These are phyloP conservation scores for Limnephilus auricula DNA, from an alignment of 2,888 invertebrate species.

Conservation along the genomic window DNA sequence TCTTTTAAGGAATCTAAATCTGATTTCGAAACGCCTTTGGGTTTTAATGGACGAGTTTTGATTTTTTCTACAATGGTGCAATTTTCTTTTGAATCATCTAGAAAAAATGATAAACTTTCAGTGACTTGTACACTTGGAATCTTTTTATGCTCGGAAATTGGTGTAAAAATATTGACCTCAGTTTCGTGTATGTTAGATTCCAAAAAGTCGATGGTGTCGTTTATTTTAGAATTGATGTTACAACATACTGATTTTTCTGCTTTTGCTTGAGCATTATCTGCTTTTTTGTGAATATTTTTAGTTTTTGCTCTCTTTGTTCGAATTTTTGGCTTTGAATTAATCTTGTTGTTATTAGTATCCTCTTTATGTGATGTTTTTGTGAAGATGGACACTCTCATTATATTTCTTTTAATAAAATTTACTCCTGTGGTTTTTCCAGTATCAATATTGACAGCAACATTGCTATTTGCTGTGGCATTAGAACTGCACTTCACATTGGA, in stretches of 20 bases:
- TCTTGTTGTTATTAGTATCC: not conserved
- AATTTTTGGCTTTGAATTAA: not conserved
- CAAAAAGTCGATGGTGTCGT: not conserved
- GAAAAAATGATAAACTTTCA: not conserved
- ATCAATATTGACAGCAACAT: not conserved
- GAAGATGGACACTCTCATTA: conserved; percentile 18
- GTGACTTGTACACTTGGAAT: not conserved
- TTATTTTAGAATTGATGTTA: not conserved
- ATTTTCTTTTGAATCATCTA: not conserved
- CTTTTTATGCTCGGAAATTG: not conserved
- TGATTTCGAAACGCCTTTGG: not conserved
- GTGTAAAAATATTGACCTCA: not conserved
- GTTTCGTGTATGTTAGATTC: not conserved
- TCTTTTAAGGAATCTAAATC: not conserved
- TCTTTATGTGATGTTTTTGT: conserved; percentile 2
- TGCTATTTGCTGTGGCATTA: not conserved
- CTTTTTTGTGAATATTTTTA: not conserved
- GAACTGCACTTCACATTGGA: not conserved
- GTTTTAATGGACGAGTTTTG: not conserved
- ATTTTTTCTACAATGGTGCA: not conserved
- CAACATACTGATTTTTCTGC: not conserved
- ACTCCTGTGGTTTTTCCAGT: not conserved
- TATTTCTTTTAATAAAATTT: not conserved
- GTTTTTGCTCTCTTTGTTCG: not conserved
- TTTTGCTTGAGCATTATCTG: not conserved